Percentiles rank a stretch among this genome's conserved stretches.
Evolutionary conservation across 2,888 invertebrate species (phyloP).

Genomic region (Lucinisca nassula): DNA sequence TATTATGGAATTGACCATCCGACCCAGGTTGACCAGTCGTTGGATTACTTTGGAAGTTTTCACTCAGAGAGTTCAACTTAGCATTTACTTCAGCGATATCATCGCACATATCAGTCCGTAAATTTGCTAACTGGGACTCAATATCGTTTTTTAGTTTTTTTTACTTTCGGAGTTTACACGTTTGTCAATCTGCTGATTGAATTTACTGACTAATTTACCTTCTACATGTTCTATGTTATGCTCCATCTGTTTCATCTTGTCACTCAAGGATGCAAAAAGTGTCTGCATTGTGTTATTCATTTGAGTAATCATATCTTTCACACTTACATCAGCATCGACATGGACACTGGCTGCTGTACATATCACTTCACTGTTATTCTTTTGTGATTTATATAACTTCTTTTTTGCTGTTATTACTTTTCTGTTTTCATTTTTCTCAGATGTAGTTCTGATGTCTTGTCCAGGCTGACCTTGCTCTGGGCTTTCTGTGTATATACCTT

Average conservation of each 20-base stretch:
- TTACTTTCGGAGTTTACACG: neutral
- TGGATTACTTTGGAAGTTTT: neutral
- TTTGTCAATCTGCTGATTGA: conserved; percentile 2
- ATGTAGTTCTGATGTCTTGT: neutral
- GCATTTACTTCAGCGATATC: neutral
- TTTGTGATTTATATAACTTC: neutral
- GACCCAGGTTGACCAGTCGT: neutral
- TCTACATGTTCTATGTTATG: neutral
- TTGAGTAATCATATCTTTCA: neutral
- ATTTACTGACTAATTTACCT: neutral
- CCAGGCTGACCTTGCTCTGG: neutral
- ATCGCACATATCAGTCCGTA: neutral
- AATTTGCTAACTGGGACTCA: neutral
- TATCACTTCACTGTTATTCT: neutral
- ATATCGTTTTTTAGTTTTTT: neutral
- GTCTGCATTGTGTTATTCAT: conserved; percentile 4
- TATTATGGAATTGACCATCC: neutral
- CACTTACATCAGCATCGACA: neutral
- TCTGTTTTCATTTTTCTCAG: neutral
- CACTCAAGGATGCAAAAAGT: neutral
- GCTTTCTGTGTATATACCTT: neutral
- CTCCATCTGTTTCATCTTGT: conserved; percentile 2
- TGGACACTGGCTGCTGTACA: neutral
- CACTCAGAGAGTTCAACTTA: neutral
- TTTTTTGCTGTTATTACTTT: neutral